Conservation (phyloP, 30 jellyfish, hydroid and myxozoan genomes). For the Hydractinia symbiolongicarpus region DNA sequence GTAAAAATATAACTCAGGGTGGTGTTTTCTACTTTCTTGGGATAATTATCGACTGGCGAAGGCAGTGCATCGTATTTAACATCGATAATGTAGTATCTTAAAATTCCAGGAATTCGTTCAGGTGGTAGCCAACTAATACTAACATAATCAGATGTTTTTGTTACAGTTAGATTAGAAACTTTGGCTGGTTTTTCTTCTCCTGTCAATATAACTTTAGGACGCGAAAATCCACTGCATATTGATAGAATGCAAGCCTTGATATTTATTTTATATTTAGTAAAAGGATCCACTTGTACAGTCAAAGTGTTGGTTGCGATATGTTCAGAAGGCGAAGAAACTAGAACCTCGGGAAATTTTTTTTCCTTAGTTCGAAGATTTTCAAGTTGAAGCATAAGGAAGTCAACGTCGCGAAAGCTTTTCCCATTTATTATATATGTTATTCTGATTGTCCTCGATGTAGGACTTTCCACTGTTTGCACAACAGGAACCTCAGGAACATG, state of each 20-base stretch:
- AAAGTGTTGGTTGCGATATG: no score
- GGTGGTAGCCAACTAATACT: conserved; percentile 28
- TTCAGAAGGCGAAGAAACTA: no score
- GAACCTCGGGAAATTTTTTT: no score
- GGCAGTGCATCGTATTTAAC: neutral
- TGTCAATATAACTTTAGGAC: neutral
- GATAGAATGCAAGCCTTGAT: conserved; percentile 9
- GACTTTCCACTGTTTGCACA: neutral
- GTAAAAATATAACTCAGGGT: neutral
- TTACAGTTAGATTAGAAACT: conserved; percentile 6
- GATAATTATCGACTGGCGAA: neutral
- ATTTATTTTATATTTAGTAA: conserved; percentile 4
- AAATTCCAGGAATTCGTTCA: conserved; percentile 2
- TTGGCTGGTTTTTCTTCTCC: conserved; percentile 25
- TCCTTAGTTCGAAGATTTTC: no score
- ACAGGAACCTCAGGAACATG: conserved; percentile 14
- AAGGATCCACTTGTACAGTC: neutral
- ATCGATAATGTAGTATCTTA: conserved; percentile 6
- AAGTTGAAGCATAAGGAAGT: no score
- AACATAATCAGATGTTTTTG: conserved; percentile 11
- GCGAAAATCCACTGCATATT: conserved; percentile 19
- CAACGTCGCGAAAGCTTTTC: no score
- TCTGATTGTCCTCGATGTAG: neutral
- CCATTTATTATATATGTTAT: neutral
- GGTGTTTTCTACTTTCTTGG: conserved; percentile 2